Evolutionary conservation across 2,797 vertebrate species (phyloP).

Genomic region (Alauda arvensis): DNA sequence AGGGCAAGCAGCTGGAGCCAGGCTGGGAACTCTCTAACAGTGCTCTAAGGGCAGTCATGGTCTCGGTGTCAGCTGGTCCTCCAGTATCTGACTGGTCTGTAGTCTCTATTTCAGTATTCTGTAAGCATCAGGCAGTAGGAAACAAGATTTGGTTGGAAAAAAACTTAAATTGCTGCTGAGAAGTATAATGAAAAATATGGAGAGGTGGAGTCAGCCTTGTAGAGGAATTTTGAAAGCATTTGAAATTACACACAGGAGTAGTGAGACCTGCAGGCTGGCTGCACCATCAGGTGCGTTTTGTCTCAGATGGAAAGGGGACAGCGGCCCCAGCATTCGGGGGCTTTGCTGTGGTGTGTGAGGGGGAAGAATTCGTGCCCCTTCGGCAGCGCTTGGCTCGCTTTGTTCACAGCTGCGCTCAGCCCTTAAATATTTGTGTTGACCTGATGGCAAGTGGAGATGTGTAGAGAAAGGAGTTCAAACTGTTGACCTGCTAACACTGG

Average conservation of each 20-base stretch:
- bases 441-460: slow-evolving; percentile 35
- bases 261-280: background rate
- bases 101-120: background rate
- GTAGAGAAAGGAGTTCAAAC: slow-evolving; percentile 43
- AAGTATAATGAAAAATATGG: background rate
- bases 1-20: background rate
- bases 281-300: background rate
- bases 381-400: background rate
- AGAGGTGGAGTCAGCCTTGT: background rate
- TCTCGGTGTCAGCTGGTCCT: background rate
- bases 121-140: background rate
- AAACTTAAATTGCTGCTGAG: background rate
- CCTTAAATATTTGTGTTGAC: slow-evolving; percentile 46
- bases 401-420: slow-evolving; percentile 21
- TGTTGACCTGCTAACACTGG: slow-evolving; percentile 33
- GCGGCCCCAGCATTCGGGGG: background rate
- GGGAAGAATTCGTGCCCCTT: background rate
- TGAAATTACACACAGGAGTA: background rate
- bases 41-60: background rate
- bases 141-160: background rate
- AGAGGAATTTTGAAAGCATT: background rate
- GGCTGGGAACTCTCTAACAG: background rate
- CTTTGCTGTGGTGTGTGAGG: background rate
- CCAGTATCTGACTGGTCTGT: background rate
- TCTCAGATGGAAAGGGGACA: background rate